Conservation (phyloP, 2,888 invertebrate species). For the Caenorhabditis imperialis region DNA sequence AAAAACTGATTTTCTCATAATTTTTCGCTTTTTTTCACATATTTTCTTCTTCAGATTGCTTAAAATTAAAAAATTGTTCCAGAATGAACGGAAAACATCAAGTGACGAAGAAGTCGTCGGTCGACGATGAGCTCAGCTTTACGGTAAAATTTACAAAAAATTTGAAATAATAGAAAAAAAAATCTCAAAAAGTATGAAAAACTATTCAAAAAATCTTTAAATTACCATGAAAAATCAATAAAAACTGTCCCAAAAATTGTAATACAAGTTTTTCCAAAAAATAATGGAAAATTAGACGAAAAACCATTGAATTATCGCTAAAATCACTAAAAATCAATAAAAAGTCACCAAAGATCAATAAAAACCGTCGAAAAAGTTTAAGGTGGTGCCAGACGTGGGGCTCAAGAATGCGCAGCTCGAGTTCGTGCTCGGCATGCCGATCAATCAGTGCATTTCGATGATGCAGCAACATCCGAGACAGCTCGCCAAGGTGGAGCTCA, state of each 20-base stretch:
- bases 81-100: constrained; percentile 39
- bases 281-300: no score
- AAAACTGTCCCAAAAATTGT: background rate
- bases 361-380: background rate
- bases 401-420: constrained; percentile 72
- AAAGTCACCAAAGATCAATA: no score
- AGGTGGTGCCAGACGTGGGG: constrained; percentile 75
- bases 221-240: no score
- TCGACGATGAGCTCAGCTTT: constrained; percentile 36
- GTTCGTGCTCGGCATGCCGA: constrained; percentile 74
- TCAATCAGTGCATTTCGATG: constrained; percentile 72
- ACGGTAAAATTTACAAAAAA: no score
- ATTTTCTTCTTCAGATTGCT: background rate
- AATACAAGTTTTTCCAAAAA: background rate
- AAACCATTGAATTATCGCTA: no score
- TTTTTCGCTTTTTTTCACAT: background rate
- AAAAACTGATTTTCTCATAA: background rate
- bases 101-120: constrained; percentile 31
- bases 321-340: no score
- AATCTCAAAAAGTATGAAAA: no score
- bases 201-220: no score
- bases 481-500: constrained; percentile 70
- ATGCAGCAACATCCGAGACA: constrained; percentile 70
- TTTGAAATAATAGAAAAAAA: no score
- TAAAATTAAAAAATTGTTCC: background rate